Percentiles rank a stretch among this genome's conserved stretches.
Evolutionary conservation across 2,113 vertebrate species (phyloP).

Genomic region (Aleadryas rufinucha): DNA sequence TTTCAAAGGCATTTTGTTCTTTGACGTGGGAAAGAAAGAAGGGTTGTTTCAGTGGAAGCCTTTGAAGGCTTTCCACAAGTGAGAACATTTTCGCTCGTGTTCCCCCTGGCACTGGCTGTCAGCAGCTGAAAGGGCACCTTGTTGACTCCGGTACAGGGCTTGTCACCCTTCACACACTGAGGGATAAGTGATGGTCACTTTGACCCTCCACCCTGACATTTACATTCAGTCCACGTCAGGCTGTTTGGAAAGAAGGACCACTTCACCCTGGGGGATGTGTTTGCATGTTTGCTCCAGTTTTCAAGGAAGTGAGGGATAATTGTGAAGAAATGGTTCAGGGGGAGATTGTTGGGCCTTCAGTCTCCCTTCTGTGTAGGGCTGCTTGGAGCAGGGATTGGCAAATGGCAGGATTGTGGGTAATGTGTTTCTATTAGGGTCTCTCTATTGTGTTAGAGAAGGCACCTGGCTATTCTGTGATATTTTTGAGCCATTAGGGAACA

Average conservation of each 20-base stretch:
- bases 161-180: neutral
- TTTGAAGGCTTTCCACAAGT: neutral
- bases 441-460: neutral
- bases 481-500: slow-evolving; percentile 30
- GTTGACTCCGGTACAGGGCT: neutral
- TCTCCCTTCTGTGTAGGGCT: neutral
- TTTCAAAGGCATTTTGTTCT: neutral
- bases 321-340: neutral
- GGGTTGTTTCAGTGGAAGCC: neutral
- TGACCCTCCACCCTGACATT: neutral
- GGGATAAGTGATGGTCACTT: neutral
- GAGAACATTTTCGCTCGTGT: neutral
- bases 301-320: neutral
- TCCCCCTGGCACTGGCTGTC: neutral
- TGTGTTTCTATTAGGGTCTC: neutral
- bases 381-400: neutral
- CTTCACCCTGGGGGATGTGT: neutral
- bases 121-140: neutral
- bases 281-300: neutral
- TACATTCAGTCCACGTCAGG: neutral
- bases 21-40: neutral
- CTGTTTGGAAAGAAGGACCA: neutral
- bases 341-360: neutral
- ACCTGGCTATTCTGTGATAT: neutral
- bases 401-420: neutral